These are phyloP conservation scores for Pemphigus obesinymphae DNA, from an alignment of 1,140 invertebrate species.

Conservation along the genomic window DNA sequence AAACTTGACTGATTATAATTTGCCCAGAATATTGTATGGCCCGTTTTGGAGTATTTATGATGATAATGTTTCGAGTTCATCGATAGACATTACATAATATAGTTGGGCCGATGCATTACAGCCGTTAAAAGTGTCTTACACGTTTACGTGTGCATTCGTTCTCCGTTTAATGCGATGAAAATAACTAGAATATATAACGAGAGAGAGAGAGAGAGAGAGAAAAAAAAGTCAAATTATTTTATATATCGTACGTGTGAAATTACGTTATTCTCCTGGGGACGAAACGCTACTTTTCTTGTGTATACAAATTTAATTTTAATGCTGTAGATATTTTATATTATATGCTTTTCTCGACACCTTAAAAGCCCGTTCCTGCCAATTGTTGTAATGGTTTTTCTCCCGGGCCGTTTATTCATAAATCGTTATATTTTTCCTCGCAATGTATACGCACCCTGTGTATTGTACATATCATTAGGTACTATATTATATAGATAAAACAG, in stretches of 20 bases:
- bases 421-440: too few relatives aligned
- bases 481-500: not conserved
- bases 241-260: not conserved
- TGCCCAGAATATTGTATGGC: too few relatives aligned
- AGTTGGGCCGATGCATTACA: too few relatives aligned
- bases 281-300: not conserved
- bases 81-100: too few relatives aligned
- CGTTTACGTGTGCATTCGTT: not conserved
- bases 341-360: not conserved
- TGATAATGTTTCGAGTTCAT: too few relatives aligned
- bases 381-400: not conserved
- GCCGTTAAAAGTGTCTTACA: not conserved
- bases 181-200: not conserved
- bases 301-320: constrained; percentile 7
- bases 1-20: too few relatives aligned
- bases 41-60: too few relatives aligned
- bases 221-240: not conserved
- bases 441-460: too few relatives aligned
- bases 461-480: not conserved
- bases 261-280: not conserved
- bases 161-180: not conserved
- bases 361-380: not conserved
- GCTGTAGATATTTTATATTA: not conserved
- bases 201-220: too few relatives aligned
- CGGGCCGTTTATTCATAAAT: not conserved